Evolutionary conservation across 1,140 invertebrate species (phyloP).

Genomic region (Apis laboriosa): DNA sequence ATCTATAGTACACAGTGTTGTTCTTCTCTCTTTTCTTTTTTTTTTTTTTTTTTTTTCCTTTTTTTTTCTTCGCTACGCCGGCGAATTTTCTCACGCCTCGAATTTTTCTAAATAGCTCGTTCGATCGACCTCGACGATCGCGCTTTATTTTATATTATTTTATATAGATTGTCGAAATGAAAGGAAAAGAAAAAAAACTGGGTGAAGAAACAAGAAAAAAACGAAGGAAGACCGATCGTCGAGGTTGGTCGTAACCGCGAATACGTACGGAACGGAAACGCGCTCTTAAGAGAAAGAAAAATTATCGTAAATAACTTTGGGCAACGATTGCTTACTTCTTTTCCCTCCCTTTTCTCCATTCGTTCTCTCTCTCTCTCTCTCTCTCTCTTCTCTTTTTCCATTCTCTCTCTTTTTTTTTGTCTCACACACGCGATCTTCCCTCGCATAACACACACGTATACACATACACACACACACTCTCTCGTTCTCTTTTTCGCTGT

Average conservation of each 20-base stretch:
- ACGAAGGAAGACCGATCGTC: not conserved
- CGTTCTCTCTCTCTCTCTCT: not conserved
- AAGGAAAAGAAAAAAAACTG: not conserved
- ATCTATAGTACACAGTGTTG: conserved; percentile 66
- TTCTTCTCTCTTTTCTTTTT: not conserved
- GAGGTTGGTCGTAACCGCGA: not conserved
- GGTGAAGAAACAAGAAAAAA: not conserved
- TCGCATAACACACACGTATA: too few relatives aligned
- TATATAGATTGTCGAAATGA: not conserved
- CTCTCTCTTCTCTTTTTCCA: not conserved
- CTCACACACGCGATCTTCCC: too few relatives aligned
- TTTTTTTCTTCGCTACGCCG: too few relatives aligned
- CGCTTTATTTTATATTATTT: not conserved
- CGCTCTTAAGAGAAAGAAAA: conserved; percentile 26
- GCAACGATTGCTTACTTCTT: conserved; percentile 40
- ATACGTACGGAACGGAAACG: conserved; percentile 12
- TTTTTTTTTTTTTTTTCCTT: not conserved
- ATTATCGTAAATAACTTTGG: conserved; percentile 46
- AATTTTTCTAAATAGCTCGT: not conserved
- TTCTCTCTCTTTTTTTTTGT: not conserved
- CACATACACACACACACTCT: conserved; percentile 2
- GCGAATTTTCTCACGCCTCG: not conserved
- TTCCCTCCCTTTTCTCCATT: not conserved
- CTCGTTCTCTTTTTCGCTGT: conserved; percentile 11
- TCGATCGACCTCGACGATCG: conserved; percentile 27